These are phyloP conservation scores for Phalacrocorax carbo DNA, from an alignment of 2,113 vertebrate species.

Conservation along the genomic window DNA sequence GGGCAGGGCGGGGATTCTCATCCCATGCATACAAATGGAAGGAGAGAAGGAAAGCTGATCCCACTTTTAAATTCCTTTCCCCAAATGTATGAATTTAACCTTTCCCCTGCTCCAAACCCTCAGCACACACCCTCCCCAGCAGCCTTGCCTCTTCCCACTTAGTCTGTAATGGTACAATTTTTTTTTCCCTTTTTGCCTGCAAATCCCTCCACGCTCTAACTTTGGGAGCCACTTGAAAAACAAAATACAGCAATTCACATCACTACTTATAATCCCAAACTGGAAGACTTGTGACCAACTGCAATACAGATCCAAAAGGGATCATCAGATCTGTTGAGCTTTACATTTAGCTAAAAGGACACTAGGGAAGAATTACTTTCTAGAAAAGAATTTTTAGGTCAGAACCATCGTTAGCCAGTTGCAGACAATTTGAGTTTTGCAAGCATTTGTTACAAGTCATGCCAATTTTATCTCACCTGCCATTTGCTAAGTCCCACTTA, in stretches of 20 bases:
- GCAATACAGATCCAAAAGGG: not conserved
- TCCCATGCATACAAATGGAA: rapidly evolving
- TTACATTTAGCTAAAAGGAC: not conserved
- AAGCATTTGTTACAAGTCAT: not conserved
- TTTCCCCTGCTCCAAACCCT: not conserved
- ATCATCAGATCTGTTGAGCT: not conserved
- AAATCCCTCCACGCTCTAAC: not conserved
- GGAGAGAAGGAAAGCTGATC: not conserved
- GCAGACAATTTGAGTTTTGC: not conserved
- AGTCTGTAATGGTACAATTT: not conserved
- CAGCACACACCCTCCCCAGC: not conserved
- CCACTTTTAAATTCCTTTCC: not conserved
- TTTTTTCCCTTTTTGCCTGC: not conserved
- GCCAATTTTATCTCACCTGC: not conserved
- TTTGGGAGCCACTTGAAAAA: not conserved
- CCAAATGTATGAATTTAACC: not conserved
- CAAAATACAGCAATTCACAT: not conserved
- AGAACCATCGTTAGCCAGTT: not conserved
- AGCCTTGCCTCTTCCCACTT: not conserved
- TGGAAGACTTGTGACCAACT: not conserved
- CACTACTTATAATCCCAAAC: not conserved
- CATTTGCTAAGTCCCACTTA: not conserved
- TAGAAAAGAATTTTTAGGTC: not conserved
- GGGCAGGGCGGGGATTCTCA: not conserved
- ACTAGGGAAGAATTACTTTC: not conserved